phyloP scores from a whole-genome alignment of 2,113 vertebrate species.

The Bothrops jararaca region DNA sequence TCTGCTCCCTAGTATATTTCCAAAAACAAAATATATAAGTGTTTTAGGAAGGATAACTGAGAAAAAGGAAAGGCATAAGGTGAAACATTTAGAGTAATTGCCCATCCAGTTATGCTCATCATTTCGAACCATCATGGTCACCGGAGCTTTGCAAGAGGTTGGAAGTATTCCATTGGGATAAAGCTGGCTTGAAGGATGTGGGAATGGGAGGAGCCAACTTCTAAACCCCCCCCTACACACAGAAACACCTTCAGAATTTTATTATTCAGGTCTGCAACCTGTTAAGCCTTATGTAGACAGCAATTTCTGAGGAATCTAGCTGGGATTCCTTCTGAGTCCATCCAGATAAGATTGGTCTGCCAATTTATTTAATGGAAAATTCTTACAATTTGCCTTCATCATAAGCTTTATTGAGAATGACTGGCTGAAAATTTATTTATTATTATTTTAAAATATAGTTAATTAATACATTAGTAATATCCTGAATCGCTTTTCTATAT shows the following conservation, averaged over 20 bases:
- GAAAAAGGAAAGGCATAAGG: neutral
- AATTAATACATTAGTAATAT: neutral
- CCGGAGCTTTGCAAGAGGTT: neutral
- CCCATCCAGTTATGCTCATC: neutral
- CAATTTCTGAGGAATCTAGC: neutral
- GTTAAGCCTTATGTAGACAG: neutral
- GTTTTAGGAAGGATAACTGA: neutral
- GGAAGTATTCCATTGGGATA: neutral
- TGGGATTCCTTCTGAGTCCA: neutral
- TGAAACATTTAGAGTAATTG: neutral
- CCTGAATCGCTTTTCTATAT: neutral
- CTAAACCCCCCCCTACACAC: neutral
- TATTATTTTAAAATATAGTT: neutral
- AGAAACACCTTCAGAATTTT: neutral
- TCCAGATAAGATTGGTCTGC: neutral
- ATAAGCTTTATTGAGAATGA: neutral
- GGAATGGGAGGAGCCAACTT: neutral
- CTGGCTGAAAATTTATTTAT: neutral
- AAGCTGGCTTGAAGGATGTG: neutral
- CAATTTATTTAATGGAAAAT: neutral
- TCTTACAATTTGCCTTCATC: neutral
- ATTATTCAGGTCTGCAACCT: neutral
- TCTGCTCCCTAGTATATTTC: neutral
- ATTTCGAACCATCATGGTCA: neutral
- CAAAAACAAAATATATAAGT: neutral